Evolutionary conservation across 30 jellyfish, hydroid and myxozoan genomes (phyloP).

Genomic region (Morbakka virulenta): DNA sequence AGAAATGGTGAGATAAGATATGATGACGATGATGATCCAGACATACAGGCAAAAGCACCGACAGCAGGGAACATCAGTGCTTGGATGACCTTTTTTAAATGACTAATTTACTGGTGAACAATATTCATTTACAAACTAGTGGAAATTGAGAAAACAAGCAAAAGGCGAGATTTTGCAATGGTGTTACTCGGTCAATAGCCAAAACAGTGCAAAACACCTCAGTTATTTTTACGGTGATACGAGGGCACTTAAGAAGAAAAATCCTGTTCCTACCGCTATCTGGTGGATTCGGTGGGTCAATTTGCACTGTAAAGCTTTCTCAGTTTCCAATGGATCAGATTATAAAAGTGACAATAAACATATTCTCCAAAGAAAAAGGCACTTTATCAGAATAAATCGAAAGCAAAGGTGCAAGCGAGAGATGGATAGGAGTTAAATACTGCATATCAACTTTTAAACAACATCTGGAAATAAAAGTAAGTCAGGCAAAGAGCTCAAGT

Average conservation of each 20-base stretch:
- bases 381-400: slow-evolving; percentile 32
- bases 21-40: too few species aligned
- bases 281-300: slow-evolving; percentile 41
- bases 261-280: slow-evolving; percentile 16
- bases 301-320: not conserved
- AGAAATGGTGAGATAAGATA: too few species aligned
- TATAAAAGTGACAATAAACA: slow-evolving; percentile 26
- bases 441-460: slow-evolving; percentile 10
- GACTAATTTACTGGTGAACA: slow-evolving; percentile 25
- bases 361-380: slow-evolving; percentile 9
- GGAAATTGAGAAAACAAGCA: slow-evolving; percentile 24
- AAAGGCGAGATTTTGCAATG: slow-evolving; percentile 16
- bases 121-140: slow-evolving; percentile 18
- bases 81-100: slow-evolving; percentile 27
- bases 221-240: slow-evolving; percentile 22
- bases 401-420: slow-evolving; percentile 41
- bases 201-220: slow-evolving; percentile 22
- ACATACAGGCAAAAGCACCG: slow-evolving; percentile 13
- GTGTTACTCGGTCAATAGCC: slow-evolving; percentile 33
- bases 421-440: slow-evolving; percentile 33
- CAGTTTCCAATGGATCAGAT: slow-evolving; percentile 33
- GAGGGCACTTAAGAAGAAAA: slow-evolving; percentile 16
- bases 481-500: slow-evolving; percentile 11
- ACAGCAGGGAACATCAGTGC: slow-evolving; percentile 16
- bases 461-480: slow-evolving; percentile 5